A percentile compares a stretch with the other conserved stretches of the same genome.
Conservation (phyloP, 1,140 invertebrate genomes). For the Armadillidium nasatum region DNA sequence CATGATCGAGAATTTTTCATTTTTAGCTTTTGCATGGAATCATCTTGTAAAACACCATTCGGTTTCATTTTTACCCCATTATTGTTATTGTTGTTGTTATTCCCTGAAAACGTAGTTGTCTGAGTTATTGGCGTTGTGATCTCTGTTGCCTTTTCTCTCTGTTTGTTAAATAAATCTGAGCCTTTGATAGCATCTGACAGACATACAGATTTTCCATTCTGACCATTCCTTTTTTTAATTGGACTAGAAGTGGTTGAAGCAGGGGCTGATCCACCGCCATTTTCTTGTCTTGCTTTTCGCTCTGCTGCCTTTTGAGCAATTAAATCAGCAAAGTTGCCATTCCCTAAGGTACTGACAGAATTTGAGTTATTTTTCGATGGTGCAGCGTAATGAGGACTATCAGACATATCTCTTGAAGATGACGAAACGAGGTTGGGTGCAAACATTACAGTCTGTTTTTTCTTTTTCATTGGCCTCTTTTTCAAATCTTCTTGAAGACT, state of each 20-base stretch:
- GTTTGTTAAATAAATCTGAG: conserved; percentile 39
- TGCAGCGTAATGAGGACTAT: conserved; percentile 1
- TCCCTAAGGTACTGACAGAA: neutral
- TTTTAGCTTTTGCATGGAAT: conserved; percentile 51
- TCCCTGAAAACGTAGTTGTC: neutral
- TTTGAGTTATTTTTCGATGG: conserved; percentile 13
- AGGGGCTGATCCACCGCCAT: conserved; percentile 35
- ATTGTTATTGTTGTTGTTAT: neutral
- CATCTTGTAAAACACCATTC: conserved; percentile 19
- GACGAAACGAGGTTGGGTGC: conserved; percentile 38
- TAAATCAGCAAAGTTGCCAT: conserved; percentile 45
- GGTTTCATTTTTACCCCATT: conserved; percentile 22
- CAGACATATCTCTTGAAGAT: conserved; percentile 19
- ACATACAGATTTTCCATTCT: conserved; percentile 32
- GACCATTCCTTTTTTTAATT: conserved; percentile 31
- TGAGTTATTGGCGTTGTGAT: neutral
- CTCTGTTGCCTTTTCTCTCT: conserved; percentile 47
- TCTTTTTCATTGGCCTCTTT: conserved; percentile 38
- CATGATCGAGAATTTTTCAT: conserved; percentile 78
- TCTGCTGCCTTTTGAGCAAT: conserved; percentile 47
- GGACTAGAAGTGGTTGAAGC: conserved; percentile 38
- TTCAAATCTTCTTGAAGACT: conserved; percentile 37
- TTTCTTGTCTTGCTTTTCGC: conserved; percentile 43
- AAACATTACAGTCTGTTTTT: conserved; percentile 41
- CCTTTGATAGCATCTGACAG: conserved; percentile 41